These are phyloP conservation scores for Papilio xuthus DNA, from an alignment of 1,140 invertebrate genomes.

Conservation along the genomic window DNA sequence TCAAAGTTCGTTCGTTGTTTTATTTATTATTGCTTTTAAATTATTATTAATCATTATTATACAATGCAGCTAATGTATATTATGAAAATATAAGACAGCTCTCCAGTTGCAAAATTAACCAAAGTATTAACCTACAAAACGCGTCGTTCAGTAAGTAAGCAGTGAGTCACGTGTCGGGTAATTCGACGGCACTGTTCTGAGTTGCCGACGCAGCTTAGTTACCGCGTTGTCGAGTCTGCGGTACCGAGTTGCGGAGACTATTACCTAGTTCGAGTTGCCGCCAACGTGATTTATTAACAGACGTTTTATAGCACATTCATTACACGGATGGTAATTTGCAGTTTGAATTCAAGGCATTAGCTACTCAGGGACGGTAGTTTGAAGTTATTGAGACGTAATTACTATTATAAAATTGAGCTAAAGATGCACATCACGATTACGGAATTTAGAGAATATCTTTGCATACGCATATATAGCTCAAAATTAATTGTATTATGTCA, in stretches of 20 bases:
- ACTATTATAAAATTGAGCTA: not conserved
- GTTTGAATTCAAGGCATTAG: not conserved
- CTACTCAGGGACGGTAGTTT: not conserved
- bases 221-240: not conserved
- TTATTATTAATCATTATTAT: too few species aligned
- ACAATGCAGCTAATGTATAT: not conserved
- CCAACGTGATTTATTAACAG: not conserved
- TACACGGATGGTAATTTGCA: not conserved
- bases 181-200: not conserved
- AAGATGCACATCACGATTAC: not conserved
- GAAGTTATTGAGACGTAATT: not conserved
- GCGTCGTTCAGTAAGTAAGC: not conserved
- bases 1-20: too few species aligned
- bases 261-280: not conserved
- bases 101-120: not conserved
- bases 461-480: not conserved
- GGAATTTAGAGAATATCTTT: not conserved
- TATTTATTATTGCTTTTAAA: too few species aligned
- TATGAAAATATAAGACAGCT: not conserved
- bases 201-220: not conserved
- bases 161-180: not conserved
- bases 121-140: not conserved
- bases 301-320: slow-evolving; percentile 1
- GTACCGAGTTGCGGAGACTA: not conserved
- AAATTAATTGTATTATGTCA: not conserved